Evolutionary conservation across 2,113 vertebrate species (phyloP).

Genomic region (Acinonyx jubatus): DNA sequence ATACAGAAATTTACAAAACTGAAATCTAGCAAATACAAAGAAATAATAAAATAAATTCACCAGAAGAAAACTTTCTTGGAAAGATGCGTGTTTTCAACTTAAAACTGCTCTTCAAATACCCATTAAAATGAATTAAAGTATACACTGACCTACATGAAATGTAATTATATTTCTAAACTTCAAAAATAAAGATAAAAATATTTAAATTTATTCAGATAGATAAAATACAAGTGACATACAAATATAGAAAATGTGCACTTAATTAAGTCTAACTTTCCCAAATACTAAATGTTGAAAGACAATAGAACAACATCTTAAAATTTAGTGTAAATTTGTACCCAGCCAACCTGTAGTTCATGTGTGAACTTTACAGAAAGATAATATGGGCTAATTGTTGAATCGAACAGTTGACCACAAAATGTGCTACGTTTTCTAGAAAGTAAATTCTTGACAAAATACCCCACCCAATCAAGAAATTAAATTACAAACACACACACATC

Average conservation of each 20-base stretch:
- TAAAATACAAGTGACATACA: not conserved
- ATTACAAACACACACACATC: not conserved
- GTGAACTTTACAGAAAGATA: not conserved
- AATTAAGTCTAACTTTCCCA: not conserved
- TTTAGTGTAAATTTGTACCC: not conserved
- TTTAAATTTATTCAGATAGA: not conserved
- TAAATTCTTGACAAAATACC: not conserved
- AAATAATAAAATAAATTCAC: not conserved
- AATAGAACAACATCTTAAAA: not conserved
- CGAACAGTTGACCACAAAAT: not conserved
- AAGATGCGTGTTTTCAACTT: not conserved
- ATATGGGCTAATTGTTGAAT: not conserved
- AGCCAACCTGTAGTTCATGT: not conserved
- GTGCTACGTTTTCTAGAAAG: not conserved
- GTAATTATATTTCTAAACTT: not conserved
- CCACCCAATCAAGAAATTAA: not conserved
- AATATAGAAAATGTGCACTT: not conserved
- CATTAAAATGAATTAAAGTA: not conserved
- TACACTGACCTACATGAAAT: not conserved
- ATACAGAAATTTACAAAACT: not conserved
- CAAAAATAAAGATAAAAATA: not conserved
- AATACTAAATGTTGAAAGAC: not conserved
- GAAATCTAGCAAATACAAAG: not conserved
- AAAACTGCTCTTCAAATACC: not conserved
- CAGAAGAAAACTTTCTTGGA: not conserved